These are phyloP conservation scores for Calephelis perditalis DNA, from an alignment of 2,888 invertebrate genomes.

Conservation along the genomic window DNA sequence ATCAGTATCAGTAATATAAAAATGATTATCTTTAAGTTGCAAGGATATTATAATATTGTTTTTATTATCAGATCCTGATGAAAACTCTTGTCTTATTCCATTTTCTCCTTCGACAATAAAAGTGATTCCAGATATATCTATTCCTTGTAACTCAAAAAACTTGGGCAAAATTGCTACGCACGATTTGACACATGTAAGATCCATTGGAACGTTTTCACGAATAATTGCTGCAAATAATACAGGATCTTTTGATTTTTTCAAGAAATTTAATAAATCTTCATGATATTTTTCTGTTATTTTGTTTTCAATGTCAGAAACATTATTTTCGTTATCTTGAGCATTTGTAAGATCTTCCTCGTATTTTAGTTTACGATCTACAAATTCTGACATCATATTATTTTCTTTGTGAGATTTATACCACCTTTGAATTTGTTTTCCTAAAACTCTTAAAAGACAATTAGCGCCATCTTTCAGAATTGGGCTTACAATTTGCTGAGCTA, in stretches of 20 bases:
- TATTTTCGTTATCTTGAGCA: neutral
- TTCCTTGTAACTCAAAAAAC: constrained; percentile 8
- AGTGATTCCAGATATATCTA: constrained; percentile 1
- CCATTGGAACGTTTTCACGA: constrained; percentile 17
- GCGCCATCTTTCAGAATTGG: constrained; percentile 12
- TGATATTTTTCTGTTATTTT: constrained; percentile 12
- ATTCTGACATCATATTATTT: constrained; percentile 5
- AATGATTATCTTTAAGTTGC: constrained; percentile 15
- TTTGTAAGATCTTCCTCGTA: constrained; percentile 9
- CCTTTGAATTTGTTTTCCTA: constrained; percentile 15
- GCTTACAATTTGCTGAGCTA: constrained; percentile 11
- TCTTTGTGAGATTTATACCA: constrained; percentile 11
- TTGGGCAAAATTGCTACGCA: constrained; percentile 9
- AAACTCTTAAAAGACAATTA: constrained; percentile 7
- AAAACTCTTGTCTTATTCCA: constrained; percentile 16
- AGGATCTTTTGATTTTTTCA: constrained; percentile 14
- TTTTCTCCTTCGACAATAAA: constrained; percentile 6
- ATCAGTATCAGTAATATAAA: neutral
- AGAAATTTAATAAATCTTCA: constrained; percentile 12
- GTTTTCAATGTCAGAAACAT: constrained; percentile 5
- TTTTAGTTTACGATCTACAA: constrained; percentile 9
- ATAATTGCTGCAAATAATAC: constrained; percentile 14
- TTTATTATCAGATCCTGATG: neutral
- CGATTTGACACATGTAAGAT: constrained; percentile 14
- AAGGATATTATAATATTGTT: constrained; percentile 2